Base-by-base conservation (phyloP, 2,888 invertebrate species). In the Epicampocera succincta region DNA sequence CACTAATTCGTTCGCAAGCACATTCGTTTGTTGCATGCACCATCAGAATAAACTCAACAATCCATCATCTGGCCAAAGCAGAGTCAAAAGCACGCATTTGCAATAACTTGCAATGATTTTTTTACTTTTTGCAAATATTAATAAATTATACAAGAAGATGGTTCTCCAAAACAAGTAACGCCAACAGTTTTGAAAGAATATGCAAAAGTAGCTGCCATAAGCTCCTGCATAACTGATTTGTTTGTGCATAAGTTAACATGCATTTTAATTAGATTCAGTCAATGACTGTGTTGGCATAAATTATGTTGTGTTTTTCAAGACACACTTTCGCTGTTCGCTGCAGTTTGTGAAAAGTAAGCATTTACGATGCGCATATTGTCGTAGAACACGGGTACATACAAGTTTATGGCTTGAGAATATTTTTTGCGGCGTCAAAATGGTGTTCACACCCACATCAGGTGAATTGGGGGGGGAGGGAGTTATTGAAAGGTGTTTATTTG, bases 241-340 rank as follows among this genome's bases (percentile, higher is more conserved):
- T 75, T 71, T 76, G 61, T 80, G 80, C 80, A 80, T 76, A 80
- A 79, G 66, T 79, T 79, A 73, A 71, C 52, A 66, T 75, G 75
- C 71, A 80, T 76, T 75, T 72, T 80, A 80, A 80, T 80, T 72
- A 66, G 50, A 76, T 76, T 66, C 63, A 80, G 80, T 76, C 75
- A 75, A 63, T 75, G 66, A 44, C 50, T 79, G 65, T 68, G 52
- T 52, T 52, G 44, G 66, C 19, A 68, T 60, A 73, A 54, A 56
- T 77, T 25, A 56, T 68, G 21, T 46, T 52, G 58, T 66, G 21
- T 60, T 33, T 29, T 44, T 9, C 2, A 25, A 46, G 19, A 13
- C 13, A 8, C 17, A 6, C 12, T 38, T 9, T 19, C 13, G n/a
- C 3, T 11, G 13, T n/a, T 21, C 40, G 11, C 11, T 40, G 11